phyloP scores from a whole-genome alignment of 2,113 vertebrate species.

The Opisthocomus hoazin region DNA sequence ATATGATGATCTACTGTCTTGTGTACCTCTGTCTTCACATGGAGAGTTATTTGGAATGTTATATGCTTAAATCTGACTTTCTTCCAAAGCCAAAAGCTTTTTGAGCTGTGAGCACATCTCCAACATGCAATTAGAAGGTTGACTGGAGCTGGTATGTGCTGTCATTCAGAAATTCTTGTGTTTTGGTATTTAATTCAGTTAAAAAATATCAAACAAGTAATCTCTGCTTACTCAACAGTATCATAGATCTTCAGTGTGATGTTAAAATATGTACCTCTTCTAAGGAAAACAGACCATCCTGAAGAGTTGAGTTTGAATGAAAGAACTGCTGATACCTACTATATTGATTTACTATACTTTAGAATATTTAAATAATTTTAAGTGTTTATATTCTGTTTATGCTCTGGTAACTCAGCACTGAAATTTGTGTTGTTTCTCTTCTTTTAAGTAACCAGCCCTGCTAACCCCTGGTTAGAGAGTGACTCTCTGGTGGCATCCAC shows the following conservation, averaged over 20 bases:
- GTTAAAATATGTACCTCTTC: neutral
- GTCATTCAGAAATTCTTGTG: neutral
- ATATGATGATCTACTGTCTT: neutral
- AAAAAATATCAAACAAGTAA: neutral
- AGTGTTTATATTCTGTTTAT: no score
- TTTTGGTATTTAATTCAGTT: neutral
- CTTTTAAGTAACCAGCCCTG: slow-evolving; percentile 75
- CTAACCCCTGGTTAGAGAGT: slow-evolving; percentile 94
- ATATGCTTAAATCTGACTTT: neutral
- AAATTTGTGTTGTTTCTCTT: neutral
- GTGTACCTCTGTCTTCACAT: neutral
- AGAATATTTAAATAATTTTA: neutral
- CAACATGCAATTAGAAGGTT: neutral
- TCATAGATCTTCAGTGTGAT: rapidly evolving
- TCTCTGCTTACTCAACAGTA: neutral
- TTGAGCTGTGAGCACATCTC: neutral
- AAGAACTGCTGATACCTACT: neutral
- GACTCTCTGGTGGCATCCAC: slow-evolving; percentile 76
- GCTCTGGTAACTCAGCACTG: no score
- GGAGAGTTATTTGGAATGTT: neutral
- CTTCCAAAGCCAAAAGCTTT: neutral
- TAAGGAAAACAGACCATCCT: neutral
- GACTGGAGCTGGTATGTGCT: neutral
- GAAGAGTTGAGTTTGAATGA: neutral
- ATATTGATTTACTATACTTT: neutral